Base-by-base conservation (phyloP, 30 jellyfish, hydroid and myxozoan species). In the Catostylus mosaicus region DNA sequence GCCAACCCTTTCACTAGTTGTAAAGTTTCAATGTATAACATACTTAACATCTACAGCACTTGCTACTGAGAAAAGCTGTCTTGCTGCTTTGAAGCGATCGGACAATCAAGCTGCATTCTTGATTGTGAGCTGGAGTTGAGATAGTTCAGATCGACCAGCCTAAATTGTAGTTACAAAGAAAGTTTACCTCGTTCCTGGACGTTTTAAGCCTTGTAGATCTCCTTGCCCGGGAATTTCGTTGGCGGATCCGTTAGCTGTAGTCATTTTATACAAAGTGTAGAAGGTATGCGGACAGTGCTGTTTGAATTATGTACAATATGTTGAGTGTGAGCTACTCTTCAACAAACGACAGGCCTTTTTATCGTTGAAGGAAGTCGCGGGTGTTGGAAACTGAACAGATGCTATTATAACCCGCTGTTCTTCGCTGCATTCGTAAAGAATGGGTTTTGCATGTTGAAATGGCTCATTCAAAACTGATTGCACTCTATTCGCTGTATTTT, bases 161-260 rank as follows among this genome's bases (percentile, higher is more conserved):
- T n/a, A n/a, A n/a, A n/a, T n/a, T n/a, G n/a, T n/a, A n/a, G n/a
- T n/a, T n/a, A n/a, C n/a, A n/a, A n/a, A n/a, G 75, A 12, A 6
- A 4, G 29, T 20, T 32, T 36, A 70, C 92, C 92, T 82, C 43
- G 92, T 82, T 38, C 92, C 92, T 31, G 92, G 92, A n/a, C 92
- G 85, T 67, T 82, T 82, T 32, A 57, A 60, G 70, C 80, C 40
- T 78, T 63, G 84, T n/a, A 35, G 77, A 6, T 67, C 86, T 22
- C 75, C 75, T 51, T 26, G 82, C 3, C 65, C 85, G 12, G 91
- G 20, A 2, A 38, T 32, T 70, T 82, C 83, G 73, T 82, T 82
- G 29, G 80, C 78, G 47, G 85, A 82, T 54, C 92, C 92, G 83
- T 82, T 82, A n/a, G 86, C 73, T 37, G 75, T 71, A 67, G 85